Conservation (phyloP, 2,888 invertebrate genomes). For the Creontiades dilutus region DNA sequence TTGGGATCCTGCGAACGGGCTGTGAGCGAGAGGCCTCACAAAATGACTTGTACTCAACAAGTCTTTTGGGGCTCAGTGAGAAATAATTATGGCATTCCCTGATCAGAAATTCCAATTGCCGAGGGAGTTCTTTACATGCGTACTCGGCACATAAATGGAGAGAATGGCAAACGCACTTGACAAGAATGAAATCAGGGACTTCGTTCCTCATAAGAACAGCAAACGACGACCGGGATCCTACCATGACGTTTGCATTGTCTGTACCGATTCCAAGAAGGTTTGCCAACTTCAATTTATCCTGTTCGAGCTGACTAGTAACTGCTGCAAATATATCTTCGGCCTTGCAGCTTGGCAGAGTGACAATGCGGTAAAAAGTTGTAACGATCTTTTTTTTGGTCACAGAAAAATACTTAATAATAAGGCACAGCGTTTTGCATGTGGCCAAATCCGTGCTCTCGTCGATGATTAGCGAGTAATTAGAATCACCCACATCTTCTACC, state of each 20-base stretch:
- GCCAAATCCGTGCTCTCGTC: neutral
- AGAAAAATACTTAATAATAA: slow-evolving; percentile 7
- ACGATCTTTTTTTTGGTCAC: neutral
- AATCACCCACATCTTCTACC: slow-evolving; percentile 58
- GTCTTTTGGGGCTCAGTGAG: slow-evolving; percentile 52
- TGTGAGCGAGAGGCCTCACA: neutral
- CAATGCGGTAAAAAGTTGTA: slow-evolving; percentile 41
- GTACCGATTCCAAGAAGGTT: slow-evolving; percentile 63
- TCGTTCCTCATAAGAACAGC: slow-evolving; percentile 52
- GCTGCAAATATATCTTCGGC: slow-evolving; percentile 3
- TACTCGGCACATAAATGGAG: slow-evolving; percentile 69
- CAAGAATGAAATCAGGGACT: slow-evolving; percentile 64
- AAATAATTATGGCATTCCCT: slow-evolving; percentile 68
- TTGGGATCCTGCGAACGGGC: neutral
- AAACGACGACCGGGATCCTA: slow-evolving; percentile 62
- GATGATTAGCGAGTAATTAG: slow-evolving; percentile 55
- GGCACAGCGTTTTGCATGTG: neutral
- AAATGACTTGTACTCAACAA: slow-evolving; percentile 62
- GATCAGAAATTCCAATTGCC: slow-evolving; percentile 68
- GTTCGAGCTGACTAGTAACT: neutral
- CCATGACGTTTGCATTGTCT: slow-evolving; percentile 56
- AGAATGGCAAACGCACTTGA: slow-evolving; percentile 72
- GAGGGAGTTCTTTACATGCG: slow-evolving; percentile 65
- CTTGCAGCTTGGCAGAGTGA: neutral
- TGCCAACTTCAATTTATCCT: slow-evolving; percentile 27